Conservation (phyloP, 1,140 invertebrate species). For the Drosophila suzukii region DNA sequence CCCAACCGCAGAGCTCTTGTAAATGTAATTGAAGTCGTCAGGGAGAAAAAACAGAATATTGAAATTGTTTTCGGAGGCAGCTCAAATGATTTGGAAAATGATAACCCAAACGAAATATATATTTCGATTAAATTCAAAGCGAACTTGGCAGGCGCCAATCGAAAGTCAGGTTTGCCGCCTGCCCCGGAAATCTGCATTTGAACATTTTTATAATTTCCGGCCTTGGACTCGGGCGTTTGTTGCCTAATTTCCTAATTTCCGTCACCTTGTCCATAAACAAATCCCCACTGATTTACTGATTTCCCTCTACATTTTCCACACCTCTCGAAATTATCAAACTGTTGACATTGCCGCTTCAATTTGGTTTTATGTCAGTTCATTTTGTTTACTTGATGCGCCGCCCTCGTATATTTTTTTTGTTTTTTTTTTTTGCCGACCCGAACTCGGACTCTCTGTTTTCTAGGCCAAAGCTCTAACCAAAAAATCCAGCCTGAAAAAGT, state of each 20-base stretch:
- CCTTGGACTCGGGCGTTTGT: slow-evolving; percentile 42
- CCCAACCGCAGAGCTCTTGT: slow-evolving; percentile 29
- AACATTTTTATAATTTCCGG: slow-evolving; percentile 58
- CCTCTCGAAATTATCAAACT: slow-evolving; percentile 71
- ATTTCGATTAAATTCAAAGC: slow-evolving; percentile 28
- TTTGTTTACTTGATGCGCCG: slow-evolving; percentile 74
- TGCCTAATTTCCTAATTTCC: slow-evolving; percentile 77
- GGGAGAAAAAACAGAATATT: slow-evolving; percentile 36
- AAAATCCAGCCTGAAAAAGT: slow-evolving; percentile 41
- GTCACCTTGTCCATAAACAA: slow-evolving; percentile 48
- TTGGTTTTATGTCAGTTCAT: slow-evolving; percentile 69
- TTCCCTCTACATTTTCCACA: neutral
- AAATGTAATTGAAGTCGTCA: slow-evolving; percentile 73
- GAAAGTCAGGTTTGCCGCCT: slow-evolving; percentile 9
- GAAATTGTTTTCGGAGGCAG: slow-evolving; percentile 27
- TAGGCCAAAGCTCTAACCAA: slow-evolving; percentile 75
- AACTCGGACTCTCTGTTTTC: slow-evolving; percentile 61
- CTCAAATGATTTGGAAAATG: slow-evolving; percentile 48
- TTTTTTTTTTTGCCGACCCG: neutral
- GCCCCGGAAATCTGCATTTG: slow-evolving; percentile 55
- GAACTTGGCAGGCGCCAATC: slow-evolving; percentile 24
- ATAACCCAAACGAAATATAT: slow-evolving; percentile 8
- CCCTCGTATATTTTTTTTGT: slow-evolving; percentile 1
- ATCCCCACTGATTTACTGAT: slow-evolving; percentile 11
- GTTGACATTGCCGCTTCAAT: slow-evolving; percentile 65